Evolutionary conservation across 2,888 invertebrate species (phyloP), one percentile per base, ranked within the genome.

Genomic region (Drosophila multiciliata): DNA sequence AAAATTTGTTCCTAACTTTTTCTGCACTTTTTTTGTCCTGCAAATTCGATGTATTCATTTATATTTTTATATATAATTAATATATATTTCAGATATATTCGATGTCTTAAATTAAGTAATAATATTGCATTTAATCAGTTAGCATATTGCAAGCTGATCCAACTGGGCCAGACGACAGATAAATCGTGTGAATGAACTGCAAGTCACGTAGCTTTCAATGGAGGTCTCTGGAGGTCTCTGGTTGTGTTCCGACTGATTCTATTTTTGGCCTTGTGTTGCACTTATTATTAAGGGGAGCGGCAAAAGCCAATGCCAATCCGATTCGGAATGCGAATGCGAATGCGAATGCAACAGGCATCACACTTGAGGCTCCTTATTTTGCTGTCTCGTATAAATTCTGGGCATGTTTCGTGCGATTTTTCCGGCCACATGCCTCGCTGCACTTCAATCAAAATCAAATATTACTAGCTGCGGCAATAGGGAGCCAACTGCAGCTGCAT

Each of bases 361-460:
- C 32, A 38, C 42, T 57, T 49, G 38, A 20, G 29, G 48, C 54
- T 32, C 15, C 49, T 23, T n/a, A 45, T 65, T 48, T 45, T 53
- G 49, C 57, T 68, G 57, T 57, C 68, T 68, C 42, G 66, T 62
- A 77, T 50, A 68, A 67, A 67, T 80, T 69, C 73, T 49, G 81
- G 57, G 62, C 69, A 73, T 81, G 78, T 81, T 59, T 77, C 58
- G 69, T 75, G 78, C 74, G 62, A 83, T 82, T 86, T 86, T 83
- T 80, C 68, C 66, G 74, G 64, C 83, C 81, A 63, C 82, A 86
- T 80, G 84, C 86, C 86, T 78, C 75, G 75, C 80, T 84, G 83
- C 88, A 88, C 86, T 84, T 84, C 88, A 84, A 84, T 84, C 84
- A 84, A 84, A 84, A 84, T 84, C 84, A 84, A 84, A 84, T 86